Evolutionary conservation across 1,140 invertebrate species (phyloP).

Genomic region (Polyergus mexicanus): DNA sequence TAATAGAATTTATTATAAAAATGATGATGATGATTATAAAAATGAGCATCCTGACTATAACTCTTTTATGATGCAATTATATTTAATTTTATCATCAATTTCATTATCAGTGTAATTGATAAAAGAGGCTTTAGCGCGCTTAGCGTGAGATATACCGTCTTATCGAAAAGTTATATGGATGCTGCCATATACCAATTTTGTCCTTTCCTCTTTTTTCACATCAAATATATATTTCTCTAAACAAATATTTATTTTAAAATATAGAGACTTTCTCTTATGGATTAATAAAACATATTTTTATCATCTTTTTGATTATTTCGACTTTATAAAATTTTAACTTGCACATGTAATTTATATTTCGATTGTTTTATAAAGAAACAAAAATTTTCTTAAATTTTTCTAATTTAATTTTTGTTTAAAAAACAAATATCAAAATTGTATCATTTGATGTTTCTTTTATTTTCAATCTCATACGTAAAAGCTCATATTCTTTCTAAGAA

Average conservation of each 20-base stretch:
- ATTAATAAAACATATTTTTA: constrained; percentile 12
- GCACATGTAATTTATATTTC: background rate
- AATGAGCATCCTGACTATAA: too few relatives aligned
- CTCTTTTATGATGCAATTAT: too few relatives aligned
- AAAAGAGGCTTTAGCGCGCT: constrained; percentile 5
- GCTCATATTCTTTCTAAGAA: constrained; percentile 24
- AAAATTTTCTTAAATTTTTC: background rate
- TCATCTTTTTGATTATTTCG: background rate
- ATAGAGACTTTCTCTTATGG: background rate
- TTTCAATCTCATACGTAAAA: constrained; percentile 1
- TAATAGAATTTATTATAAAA: too few relatives aligned
- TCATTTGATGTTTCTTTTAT: constrained; percentile 17
- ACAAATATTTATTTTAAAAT: background rate
- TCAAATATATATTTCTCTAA: too few relatives aligned
- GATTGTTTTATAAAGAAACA: background rate
- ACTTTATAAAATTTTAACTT: background rate
- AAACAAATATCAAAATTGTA: background rate
- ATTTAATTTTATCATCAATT: too few relatives aligned
- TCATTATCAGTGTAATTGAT: too few relatives aligned
- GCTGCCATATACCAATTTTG: background rate
- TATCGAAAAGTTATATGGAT: background rate
- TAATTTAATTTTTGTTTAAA: background rate
- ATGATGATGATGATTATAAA: too few relatives aligned
- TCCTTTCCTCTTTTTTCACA: background rate
- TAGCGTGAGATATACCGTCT: background rate